Evolutionary conservation across 2,888 invertebrate genomes (phyloP).

Genomic region (Palloptera scutellata): DNA sequence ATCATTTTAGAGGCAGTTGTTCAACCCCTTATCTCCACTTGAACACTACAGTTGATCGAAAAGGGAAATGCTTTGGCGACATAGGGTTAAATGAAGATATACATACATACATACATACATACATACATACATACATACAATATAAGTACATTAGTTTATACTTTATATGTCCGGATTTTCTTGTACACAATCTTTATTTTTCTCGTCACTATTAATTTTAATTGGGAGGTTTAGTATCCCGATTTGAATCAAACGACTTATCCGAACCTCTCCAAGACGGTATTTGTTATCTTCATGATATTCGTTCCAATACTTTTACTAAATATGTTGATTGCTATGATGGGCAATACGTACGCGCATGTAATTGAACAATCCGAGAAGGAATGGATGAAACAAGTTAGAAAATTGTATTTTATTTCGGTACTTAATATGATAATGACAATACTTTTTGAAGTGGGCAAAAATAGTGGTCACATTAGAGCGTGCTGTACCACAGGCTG

Average conservation of each 20-base stretch:
- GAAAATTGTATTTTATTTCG: neutral
- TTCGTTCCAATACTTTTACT: slow-evolving; percentile 94
- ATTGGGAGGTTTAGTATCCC: slow-evolving; percentile 76
- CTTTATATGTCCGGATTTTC: too few relatives aligned
- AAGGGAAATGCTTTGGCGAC: too few relatives aligned
- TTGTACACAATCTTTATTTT: too few relatives aligned
- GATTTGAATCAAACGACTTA: slow-evolving; percentile 90
- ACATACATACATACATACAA: neutral
- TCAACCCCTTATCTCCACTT: too few relatives aligned
- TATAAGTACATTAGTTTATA: neutral
- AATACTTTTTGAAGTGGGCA: slow-evolving; percentile 78
- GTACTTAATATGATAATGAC: neutral
- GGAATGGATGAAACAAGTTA: slow-evolving; percentile 95
- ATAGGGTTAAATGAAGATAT: too few relatives aligned
- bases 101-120: too few relatives aligned
- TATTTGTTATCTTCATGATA: slow-evolving; percentile 98
- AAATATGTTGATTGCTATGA: slow-evolving; percentile 99
- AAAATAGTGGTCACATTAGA: slow-evolving; percentile 98
- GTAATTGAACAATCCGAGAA: slow-evolving; percentile 98
- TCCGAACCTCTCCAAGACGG: slow-evolving; percentile 90
- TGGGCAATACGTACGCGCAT: slow-evolving; percentile 99
- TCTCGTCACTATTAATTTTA: neutral
- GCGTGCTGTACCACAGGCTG: slow-evolving; percentile 87
- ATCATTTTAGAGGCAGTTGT: too few relatives aligned
- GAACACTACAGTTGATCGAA: too few relatives aligned